These are phyloP conservation scores for Datnioides undecimradiatus DNA, from an alignment of 2,113 vertebrate genomes.

Conservation along the genomic window DNA sequence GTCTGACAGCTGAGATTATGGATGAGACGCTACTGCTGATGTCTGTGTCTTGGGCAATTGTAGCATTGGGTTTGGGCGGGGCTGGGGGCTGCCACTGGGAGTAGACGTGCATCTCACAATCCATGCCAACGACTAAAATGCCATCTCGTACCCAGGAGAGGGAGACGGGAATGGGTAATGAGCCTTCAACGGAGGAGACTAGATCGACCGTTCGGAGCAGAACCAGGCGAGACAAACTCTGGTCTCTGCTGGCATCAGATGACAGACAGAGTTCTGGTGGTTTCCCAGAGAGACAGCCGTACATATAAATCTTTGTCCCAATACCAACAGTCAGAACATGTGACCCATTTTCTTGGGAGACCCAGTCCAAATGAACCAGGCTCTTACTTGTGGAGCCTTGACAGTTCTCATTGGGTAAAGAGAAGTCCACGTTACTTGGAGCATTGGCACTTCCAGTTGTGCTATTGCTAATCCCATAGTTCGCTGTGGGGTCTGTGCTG, in stretches of 20 bases:
- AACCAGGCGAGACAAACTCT: slow-evolving; percentile 87
- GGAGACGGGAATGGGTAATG: slow-evolving; percentile 92
- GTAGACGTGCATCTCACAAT: slow-evolving; percentile 99
- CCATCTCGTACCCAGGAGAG: slow-evolving; percentile 98
- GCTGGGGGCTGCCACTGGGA: slow-evolving; percentile 95
- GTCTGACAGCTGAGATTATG: slow-evolving; percentile 87
- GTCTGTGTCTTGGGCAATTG: slow-evolving; percentile 70
- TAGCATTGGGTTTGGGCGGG: slow-evolving; percentile 77
- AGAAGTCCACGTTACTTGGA: slow-evolving; percentile 70
- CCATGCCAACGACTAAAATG: slow-evolving; percentile 98
- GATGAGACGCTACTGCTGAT: slow-evolving; percentile 88
- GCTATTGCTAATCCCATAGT: slow-evolving; percentile 71
- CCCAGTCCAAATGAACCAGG: slow-evolving; percentile 96
- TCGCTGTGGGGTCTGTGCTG: slow-evolving; percentile 74
- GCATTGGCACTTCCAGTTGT: slow-evolving; percentile 76
- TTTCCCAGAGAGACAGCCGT: slow-evolving; percentile 90
- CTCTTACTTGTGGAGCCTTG: slow-evolving; percentile 77
- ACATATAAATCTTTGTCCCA: slow-evolving; percentile 96
- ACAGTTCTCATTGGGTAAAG: slow-evolving; percentile 75
- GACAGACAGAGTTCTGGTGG: slow-evolving; percentile 89
- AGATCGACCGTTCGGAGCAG: slow-evolving; percentile 91
- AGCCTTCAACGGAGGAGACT: slow-evolving; percentile 95
- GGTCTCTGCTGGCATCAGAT: slow-evolving; percentile 80
- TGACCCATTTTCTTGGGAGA: slow-evolving; percentile 97
- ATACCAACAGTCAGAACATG: slow-evolving; percentile 96